Conservation (phyloP, 2,797 vertebrate genomes). For the Strix occidentalis region DNA sequence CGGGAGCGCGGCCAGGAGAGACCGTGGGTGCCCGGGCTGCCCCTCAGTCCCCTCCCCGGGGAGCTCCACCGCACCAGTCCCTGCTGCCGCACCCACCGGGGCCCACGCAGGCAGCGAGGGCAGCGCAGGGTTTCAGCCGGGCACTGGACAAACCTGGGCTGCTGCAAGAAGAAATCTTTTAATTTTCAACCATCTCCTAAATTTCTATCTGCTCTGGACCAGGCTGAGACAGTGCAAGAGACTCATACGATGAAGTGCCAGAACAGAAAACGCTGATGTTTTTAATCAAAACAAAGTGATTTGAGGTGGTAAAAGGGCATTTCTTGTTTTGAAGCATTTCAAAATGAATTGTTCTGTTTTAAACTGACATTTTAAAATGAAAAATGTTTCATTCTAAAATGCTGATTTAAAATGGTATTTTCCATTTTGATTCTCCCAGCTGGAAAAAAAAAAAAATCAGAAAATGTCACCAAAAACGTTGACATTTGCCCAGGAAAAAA, state of each 20-base stretch:
- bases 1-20: background rate
- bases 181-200: background rate
- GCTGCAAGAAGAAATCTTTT: background rate
- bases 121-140: accelerated
- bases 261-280: background rate
- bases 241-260: background rate
- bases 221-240: background rate
- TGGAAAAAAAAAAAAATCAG: background rate
- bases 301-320: slow-evolving; percentile 7
- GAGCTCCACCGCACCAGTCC: background rate
- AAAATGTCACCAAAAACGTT: slow-evolving; percentile 24
- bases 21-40: background rate
- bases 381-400: slow-evolving; percentile 3
- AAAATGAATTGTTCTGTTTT: background rate
- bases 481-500: background rate
- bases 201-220: background rate
- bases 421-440: slow-evolving; percentile 9
- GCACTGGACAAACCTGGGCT: background rate
- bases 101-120: background rate
- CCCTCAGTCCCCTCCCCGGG: background rate
- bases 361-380: slow-evolving; percentile 27
- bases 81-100: background rate
- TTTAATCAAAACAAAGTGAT: slow-evolving; percentile 18
- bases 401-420: slow-evolving; percentile 16
- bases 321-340: slow-evolving; percentile 4